Evolutionary conservation across 1,140 invertebrate species (phyloP).

Genomic region (Subanguina moxae): DNA sequence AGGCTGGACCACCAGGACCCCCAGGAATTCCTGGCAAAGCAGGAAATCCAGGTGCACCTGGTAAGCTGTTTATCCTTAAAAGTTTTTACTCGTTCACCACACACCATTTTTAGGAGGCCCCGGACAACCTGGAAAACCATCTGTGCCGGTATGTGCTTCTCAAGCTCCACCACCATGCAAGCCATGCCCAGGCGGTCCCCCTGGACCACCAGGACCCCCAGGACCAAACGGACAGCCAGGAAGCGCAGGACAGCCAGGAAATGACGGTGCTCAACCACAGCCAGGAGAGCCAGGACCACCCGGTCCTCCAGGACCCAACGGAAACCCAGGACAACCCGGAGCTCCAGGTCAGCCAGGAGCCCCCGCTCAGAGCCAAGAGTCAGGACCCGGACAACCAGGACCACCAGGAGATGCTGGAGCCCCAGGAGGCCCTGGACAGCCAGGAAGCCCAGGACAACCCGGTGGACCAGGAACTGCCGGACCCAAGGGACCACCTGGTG

Average conservation of each 20-base stretch:
- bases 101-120: slow-evolving; percentile 6
- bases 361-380: slow-evolving; percentile 30
- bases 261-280: slow-evolving; percentile 11
- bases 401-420: slow-evolving; percentile 21
- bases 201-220: slow-evolving; percentile 38
- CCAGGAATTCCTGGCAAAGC: slow-evolving; percentile 44
- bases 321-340: slow-evolving; percentile 35
- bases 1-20: slow-evolving; percentile 41
- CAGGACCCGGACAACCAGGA: slow-evolving; percentile 22
- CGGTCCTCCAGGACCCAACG: slow-evolving; percentile 42
- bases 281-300: slow-evolving; percentile 45
- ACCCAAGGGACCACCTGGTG: slow-evolving; percentile 38
- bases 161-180: slow-evolving; percentile 33
- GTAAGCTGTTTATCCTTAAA: not conserved
- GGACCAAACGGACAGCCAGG: slow-evolving; percentile 46
- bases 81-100: not conserved
- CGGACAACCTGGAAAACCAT: slow-evolving; percentile 21
- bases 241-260: slow-evolving; percentile 42
- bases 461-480: slow-evolving; percentile 30
- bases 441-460: slow-evolving; percentile 30
- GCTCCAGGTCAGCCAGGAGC: slow-evolving; percentile 32
- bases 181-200: slow-evolving; percentile 32
- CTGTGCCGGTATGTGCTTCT: slow-evolving; percentile 20
- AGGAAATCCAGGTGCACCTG: slow-evolving; percentile 51
- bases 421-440: slow-evolving; percentile 27